phyloP scores from a whole-genome alignment of 2,888 invertebrate species.

The Xylota segnis region DNA sequence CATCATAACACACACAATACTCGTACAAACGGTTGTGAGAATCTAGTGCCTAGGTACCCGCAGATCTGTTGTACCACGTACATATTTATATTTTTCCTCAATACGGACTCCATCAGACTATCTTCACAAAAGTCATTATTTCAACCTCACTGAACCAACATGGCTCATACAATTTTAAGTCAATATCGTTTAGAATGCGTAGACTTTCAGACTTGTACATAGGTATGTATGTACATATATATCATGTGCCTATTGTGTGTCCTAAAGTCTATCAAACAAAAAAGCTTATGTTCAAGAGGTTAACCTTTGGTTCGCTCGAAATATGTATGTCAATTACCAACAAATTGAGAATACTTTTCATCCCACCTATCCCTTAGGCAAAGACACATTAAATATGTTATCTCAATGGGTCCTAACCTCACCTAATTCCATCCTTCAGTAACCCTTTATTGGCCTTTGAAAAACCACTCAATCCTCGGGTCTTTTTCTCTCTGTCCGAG shows the following conservation, averaged over 20 bases:
- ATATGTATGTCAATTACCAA: conserved; percentile 34
- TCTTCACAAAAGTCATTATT: no score
- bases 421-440: conserved; percentile 58
- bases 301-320: not conserved
- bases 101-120: no score
- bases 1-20: no score
- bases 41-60: no score
- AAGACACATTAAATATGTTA: conserved; percentile 40
- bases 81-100: no score
- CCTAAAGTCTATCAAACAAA: not conserved
- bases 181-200: no score
- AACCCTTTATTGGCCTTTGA: conserved; percentile 58
- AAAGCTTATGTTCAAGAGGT: not conserved
- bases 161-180: no score
- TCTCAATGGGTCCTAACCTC: conserved; percentile 43
- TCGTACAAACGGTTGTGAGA: no score
- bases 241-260: not conserved
- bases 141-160: no score
- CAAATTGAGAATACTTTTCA: conserved; percentile 24
- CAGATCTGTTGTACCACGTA: no score
- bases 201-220: not conserved
- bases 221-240: no score
- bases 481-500: conserved; percentile 7
- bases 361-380: not conserved
- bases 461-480: conserved; percentile 56